Conservation (phyloP, 2,113 vertebrate genomes). For the Catharus minimus region DNA sequence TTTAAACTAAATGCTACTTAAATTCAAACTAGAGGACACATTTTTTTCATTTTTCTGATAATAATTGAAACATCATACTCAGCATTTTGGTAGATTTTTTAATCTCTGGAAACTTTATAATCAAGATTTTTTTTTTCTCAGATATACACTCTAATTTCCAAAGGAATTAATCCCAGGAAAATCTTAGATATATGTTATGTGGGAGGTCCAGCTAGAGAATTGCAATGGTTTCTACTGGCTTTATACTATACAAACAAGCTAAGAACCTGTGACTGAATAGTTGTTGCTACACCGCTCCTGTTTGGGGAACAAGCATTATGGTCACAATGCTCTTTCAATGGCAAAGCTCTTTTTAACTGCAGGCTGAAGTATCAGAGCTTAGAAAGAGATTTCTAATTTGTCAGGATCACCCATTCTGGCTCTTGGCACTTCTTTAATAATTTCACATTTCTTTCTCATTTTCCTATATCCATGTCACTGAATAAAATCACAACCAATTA, state of each 20-base stretch:
- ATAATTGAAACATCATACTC: background rate
- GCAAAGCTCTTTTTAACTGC: constrained; percentile 52
- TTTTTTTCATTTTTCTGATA: background rate
- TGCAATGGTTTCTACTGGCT: constrained; percentile 29
- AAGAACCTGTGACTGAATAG: constrained; percentile 51
- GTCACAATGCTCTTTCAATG: constrained; percentile 50
- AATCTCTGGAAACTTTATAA: background rate
- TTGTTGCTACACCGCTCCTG: constrained; percentile 38
- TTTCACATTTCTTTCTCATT: background rate
- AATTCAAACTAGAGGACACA: background rate
- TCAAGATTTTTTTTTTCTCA: background rate
- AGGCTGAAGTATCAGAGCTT: constrained; percentile 3
- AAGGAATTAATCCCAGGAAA: constrained; percentile 11
- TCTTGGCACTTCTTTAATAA: background rate
- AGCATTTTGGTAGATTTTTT: background rate
- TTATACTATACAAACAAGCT: constrained; percentile 58
- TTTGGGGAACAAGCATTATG: constrained; percentile 28
- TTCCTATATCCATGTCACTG: background rate
- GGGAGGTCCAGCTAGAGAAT: constrained; percentile 52
- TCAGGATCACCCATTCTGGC: background rate
- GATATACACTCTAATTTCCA: background rate
- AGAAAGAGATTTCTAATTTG: constrained; percentile 28
- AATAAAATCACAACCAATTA: background rate
- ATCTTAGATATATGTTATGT: constrained; percentile 29
- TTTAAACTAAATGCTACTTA: constrained; percentile 3